Conservation (phyloP, 2,888 invertebrate species). For the Andrena marginata region DNA sequence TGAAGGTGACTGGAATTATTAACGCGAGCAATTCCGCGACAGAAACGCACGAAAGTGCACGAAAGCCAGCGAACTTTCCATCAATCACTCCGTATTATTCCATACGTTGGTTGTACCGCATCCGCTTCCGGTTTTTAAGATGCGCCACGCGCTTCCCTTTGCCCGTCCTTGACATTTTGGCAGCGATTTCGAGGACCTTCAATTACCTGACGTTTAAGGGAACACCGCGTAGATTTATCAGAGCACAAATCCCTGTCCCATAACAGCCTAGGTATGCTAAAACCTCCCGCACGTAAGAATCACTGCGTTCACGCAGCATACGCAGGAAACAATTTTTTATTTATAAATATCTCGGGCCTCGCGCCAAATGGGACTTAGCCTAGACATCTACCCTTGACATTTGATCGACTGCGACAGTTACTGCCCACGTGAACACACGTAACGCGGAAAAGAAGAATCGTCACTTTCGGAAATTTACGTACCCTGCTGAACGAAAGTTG, state of each 20-base stretch:
- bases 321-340: slow-evolving; percentile 68
- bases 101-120: slow-evolving; percentile 28
- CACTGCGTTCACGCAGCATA: slow-evolving; percentile 44
- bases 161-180: slow-evolving; percentile 43
- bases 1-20: neutral
- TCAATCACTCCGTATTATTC: slow-evolving; percentile 17
- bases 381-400: slow-evolving; percentile 83
- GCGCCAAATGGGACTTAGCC: slow-evolving; percentile 79
- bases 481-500: slow-evolving; percentile 9
- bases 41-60: neutral
- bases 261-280: slow-evolving; percentile 12
- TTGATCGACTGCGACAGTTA: slow-evolving; percentile 65
- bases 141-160: slow-evolving; percentile 1
- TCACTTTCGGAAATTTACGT: slow-evolving; percentile 17
- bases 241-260: neutral
- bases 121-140: slow-evolving; percentile 62
- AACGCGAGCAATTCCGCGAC: neutral
- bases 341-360: slow-evolving; percentile 77
- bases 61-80: neutral
- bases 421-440: slow-evolving; percentile 11
- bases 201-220: neutral
- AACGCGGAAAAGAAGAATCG: slow-evolving; percentile 2
- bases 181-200: slow-evolving; percentile 24
- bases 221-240: neutral
- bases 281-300: slow-evolving; percentile 15